These are phyloP conservation scores for Ctenicera cuprea DNA, from an alignment of 2,888 invertebrate genomes.

Conservation along the genomic window DNA sequence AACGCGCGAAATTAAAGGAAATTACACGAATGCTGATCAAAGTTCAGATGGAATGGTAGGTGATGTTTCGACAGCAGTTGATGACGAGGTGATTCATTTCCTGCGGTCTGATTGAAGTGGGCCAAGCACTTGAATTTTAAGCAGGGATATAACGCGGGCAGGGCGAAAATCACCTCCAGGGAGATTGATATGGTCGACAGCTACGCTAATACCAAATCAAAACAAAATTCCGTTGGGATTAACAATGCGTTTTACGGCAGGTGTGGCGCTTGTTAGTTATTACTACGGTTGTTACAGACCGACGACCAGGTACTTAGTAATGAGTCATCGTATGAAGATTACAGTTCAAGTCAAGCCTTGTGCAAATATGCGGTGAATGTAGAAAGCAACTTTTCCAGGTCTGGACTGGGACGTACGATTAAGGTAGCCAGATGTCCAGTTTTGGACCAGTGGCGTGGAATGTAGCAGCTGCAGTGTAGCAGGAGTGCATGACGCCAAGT, in stretches of 20 bases:
- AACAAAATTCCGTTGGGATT: conserved; percentile 34
- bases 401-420: too few species aligned
- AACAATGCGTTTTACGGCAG: conserved; percentile 18
- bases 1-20: conserved; percentile 49
- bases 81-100: conserved; percentile 35
- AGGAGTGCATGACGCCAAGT: too few species aligned
- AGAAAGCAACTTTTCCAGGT: background rate
- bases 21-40: conserved; percentile 46
- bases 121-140: conserved; percentile 19
- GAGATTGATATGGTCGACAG: conserved; percentile 11
- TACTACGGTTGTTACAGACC: conserved; percentile 19
- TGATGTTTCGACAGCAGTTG: conserved; percentile 26
- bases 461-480: too few species aligned
- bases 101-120: conserved; percentile 42
- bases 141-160: background rate
- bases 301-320: conserved; percentile 27
- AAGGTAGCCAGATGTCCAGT: too few species aligned
- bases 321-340: conserved; percentile 10
- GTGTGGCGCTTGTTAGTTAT: conserved; percentile 38
- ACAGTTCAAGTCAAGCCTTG: conserved; percentile 1
- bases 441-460: too few species aligned
- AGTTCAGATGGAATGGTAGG: conserved; percentile 36
- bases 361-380: too few species aligned
- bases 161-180: background rate
- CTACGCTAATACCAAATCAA: background rate